phyloP scores from a whole-genome alignment of 2,888 invertebrate species.

The Electrophaes corylata region DNA sequence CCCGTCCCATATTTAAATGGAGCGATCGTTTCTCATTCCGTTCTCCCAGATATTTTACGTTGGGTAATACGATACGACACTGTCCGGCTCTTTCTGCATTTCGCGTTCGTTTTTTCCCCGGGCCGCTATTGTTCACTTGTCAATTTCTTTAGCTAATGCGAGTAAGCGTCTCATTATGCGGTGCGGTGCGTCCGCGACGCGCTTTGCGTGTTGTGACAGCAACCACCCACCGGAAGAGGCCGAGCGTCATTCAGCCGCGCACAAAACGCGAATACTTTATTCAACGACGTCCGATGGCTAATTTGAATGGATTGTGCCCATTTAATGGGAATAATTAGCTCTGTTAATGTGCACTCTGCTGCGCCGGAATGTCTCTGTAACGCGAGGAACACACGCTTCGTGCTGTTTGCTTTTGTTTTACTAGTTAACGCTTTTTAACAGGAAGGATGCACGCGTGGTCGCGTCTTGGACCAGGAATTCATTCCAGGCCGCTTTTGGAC shows the following conservation, averaged over 20 bases:
- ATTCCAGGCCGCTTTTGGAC: not conserved
- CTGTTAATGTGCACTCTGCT: slow-evolving; percentile 57
- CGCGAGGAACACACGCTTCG: slow-evolving; percentile 25
- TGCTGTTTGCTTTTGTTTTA: slow-evolving; percentile 56
- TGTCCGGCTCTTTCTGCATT: slow-evolving; percentile 82
- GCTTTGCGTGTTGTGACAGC: slow-evolving; percentile 84
- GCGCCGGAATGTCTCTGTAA: slow-evolving; percentile 58
- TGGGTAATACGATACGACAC: slow-evolving; percentile 84
- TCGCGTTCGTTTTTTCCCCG: slow-evolving; percentile 75
- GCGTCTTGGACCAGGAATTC: slow-evolving; percentile 46
- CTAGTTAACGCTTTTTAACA: slow-evolving; percentile 64
- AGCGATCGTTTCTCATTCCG: slow-evolving; percentile 82
- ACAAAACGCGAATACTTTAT: slow-evolving; percentile 82
- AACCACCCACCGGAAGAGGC: slow-evolving; percentile 83
- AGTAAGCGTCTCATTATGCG: slow-evolving; percentile 85
- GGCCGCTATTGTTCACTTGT: slow-evolving; percentile 83
- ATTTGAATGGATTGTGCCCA: slow-evolving; percentile 80
- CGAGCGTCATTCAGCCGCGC: slow-evolving; percentile 79
- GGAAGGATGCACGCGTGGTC: slow-evolving; percentile 46
- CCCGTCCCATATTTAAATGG: slow-evolving; percentile 79
- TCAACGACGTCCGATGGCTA: slow-evolving; percentile 80
- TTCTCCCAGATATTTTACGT: slow-evolving; percentile 83
- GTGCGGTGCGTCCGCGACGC: slow-evolving; percentile 80
- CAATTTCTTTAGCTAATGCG: slow-evolving; percentile 85
- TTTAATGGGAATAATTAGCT: slow-evolving; percentile 81